Conservation (phyloP, 2,797 vertebrate species). For the Paramormyrops hopkinsi region DNA sequence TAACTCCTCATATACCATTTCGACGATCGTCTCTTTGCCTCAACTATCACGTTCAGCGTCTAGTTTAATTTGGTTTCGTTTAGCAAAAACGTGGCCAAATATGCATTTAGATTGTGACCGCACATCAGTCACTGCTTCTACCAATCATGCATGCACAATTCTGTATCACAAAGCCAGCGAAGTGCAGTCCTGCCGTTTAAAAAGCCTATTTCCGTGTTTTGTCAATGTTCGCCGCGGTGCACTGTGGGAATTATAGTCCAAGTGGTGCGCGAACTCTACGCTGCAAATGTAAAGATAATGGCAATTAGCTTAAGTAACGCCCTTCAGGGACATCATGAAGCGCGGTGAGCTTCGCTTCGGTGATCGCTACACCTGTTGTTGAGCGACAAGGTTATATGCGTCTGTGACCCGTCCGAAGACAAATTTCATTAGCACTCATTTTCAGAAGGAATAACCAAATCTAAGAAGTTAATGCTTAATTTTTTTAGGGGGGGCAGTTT, state of each 20-base stretch:
- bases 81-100: background rate
- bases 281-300: background rate
- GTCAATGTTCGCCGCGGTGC: background rate
- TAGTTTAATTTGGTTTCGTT: background rate
- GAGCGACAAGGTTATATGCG: background rate
- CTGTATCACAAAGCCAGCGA: background rate
- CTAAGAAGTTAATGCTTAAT: background rate
- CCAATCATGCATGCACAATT: background rate
- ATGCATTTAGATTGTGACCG: background rate
- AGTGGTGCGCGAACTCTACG: background rate
- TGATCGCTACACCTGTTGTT: background rate
- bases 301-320: background rate
- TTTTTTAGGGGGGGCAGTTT: background rate
- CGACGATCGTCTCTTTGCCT: background rate
- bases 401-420: background rate
- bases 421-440: background rate
- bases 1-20: constrained; percentile 57
- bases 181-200: background rate
- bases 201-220: background rate
- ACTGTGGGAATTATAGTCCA: background rate
- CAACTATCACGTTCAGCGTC: background rate
- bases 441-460: background rate
- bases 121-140: background rate
- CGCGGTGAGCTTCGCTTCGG: background rate
- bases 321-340: background rate